phyloP scores from a whole-genome alignment of 2,888 invertebrate genomes.

The Melanchra persicariae region DNA sequence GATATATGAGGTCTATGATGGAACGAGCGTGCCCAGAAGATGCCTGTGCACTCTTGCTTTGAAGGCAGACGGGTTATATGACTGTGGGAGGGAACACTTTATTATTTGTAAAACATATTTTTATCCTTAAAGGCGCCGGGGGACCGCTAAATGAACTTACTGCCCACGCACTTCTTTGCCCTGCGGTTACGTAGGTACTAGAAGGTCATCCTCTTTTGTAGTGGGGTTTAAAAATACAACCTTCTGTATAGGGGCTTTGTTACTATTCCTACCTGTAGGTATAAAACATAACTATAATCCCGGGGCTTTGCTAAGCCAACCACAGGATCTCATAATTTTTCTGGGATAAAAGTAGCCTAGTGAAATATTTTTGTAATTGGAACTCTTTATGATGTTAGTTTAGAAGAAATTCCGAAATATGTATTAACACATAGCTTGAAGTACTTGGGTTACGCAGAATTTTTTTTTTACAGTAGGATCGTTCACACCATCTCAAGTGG shows the following conservation, averaged over 20 bases:
- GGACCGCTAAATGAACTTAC: conserved; percentile 11
- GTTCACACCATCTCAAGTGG: neutral
- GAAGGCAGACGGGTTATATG: too few relatives aligned
- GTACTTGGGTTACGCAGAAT: neutral
- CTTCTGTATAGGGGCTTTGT: neutral
- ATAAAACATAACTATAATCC: too few relatives aligned
- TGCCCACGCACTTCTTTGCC: conserved; percentile 12
- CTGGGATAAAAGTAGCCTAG: neutral
- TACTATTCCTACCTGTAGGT: conserved; percentile 9
- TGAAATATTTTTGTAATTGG: too few relatives aligned
- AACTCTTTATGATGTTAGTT: neutral
- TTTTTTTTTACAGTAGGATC: neutral
- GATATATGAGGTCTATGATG: too few relatives aligned
- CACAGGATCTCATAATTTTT: neutral
- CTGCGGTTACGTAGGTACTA: neutral
- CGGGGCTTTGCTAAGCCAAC: neutral
- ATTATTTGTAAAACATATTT: neutral
- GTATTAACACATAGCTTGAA: neutral
- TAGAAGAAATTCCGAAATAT: neutral
- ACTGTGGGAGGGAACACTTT: too few relatives aligned
- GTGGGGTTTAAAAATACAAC: conserved; percentile 21
- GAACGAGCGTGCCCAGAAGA: too few relatives aligned
- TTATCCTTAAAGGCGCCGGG: neutral
- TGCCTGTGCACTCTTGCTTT: too few relatives aligned
- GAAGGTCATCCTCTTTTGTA: conserved; percentile 20